Evolutionary conservation across 2,113 vertebrate genomes (phyloP), one percentile per base, ranked within the genome.

Genomic region (Barbus barbus): DNA sequence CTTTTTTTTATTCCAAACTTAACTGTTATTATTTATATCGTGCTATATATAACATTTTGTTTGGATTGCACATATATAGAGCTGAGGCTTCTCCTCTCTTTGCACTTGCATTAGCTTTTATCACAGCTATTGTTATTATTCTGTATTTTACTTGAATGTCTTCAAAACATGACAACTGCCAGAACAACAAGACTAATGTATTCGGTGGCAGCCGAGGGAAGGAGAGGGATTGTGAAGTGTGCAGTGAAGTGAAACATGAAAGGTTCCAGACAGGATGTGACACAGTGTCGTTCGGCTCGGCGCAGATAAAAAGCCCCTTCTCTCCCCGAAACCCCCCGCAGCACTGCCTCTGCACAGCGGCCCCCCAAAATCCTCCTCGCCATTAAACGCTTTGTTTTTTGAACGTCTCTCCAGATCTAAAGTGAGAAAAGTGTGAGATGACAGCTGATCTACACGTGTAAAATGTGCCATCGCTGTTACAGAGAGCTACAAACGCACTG

Each of bases 191-290:
- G 65, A 84, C 67, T 88, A 83, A 92, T 90, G 84, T 89, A 91
- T 91, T 90, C 90, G 82, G 86, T 78, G 71, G 76, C 69, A 78
- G 84, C 72, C n/a, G 28, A 82, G 60, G 36, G 85, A 85, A 85
- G 79, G 83, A 69, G 85, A 86, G 81, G 80, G 83, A 85, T 86
- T 87, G 87, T 90, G 90, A 93, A 91, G 86, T 92, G 90, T 92
- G 90, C 90, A 91, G 87, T 75, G 85, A 89, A 91, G 91, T 88
- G 90, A 91, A 91, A 91, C 90, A 86, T 89, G 63, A 90, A 90
- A 90, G 90, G 89, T 87, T 90, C 72, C 80, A 89, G 86, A 89
- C 88, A 87, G 87, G 86, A 90, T 92, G 88, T 92, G 92, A 92
- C 91, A 91, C 85, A 81, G 81, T 87, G 91, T 92, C 91, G 90